A percentile compares a stretch with the other conserved stretches of the same genome.
phyloP scores from a whole-genome alignment of 2,888 invertebrate species.

The Ypsolopha sequella region DNA sequence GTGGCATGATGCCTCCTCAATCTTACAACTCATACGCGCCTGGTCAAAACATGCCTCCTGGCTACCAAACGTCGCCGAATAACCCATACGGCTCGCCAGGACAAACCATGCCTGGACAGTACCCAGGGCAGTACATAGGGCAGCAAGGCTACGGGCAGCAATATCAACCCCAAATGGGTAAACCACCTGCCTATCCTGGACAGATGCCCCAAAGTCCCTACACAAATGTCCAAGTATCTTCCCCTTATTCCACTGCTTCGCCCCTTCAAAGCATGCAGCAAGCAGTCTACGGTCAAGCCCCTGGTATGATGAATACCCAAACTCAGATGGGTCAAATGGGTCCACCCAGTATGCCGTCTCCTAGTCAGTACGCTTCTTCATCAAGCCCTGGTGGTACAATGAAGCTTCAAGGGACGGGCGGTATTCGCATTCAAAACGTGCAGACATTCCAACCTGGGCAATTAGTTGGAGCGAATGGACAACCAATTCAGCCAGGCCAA shows the following conservation, averaged over 20 bases:
- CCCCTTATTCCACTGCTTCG: constrained; percentile 39
- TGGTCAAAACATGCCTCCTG: constrained; percentile 51
- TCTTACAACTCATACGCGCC: constrained; percentile 49
- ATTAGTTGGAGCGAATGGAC: constrained; percentile 24
- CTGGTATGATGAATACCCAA: constrained; percentile 23
- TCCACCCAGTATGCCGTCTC: constrained; percentile 27
- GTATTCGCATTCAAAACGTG: constrained; percentile 52
- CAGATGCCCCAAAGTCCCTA: constrained; percentile 29
- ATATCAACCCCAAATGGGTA: constrained; percentile 37
- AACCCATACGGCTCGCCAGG: constrained; percentile 49
- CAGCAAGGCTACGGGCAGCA: constrained; percentile 40
- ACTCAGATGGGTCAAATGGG: constrained; percentile 26
- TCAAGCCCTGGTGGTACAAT: constrained; percentile 43
- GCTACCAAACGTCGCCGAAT: constrained; percentile 33
- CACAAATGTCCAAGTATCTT: constrained; percentile 24
- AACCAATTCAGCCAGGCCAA: constrained; percentile 16
- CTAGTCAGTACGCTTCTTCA: constrained; percentile 30
- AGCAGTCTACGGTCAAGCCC: constrained; percentile 45
- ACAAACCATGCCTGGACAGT: constrained; percentile 43
- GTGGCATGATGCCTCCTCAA: constrained; percentile 58
- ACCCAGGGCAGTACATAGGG: constrained; percentile 35
- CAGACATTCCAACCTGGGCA: constrained; percentile 53
- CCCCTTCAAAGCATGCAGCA: constrained; percentile 62
- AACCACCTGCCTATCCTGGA: constrained; percentile 35
- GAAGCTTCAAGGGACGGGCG: constrained; percentile 30